Evolutionary conservation across 2,797 vertebrate species (phyloP).

Genomic region (Sarcoramphus papa): DNA sequence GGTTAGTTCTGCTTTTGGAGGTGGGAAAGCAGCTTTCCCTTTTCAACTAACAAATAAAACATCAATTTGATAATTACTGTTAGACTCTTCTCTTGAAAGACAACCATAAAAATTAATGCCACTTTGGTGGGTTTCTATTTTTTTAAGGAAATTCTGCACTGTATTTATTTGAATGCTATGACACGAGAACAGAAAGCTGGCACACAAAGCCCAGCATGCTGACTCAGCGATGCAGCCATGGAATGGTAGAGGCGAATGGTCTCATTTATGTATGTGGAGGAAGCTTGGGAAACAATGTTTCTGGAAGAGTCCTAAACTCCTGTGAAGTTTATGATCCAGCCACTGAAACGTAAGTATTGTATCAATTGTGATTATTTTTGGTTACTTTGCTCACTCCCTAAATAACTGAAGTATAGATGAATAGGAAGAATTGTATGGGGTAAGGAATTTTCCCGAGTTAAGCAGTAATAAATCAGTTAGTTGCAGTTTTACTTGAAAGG

Average conservation of each 20-base stretch:
- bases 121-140: constrained; percentile 49
- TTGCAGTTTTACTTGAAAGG: background rate
- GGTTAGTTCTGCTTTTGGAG: background rate
- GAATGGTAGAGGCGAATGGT: constrained; percentile 90
- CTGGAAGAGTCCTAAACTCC: constrained; percentile 90
- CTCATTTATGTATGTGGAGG: constrained; percentile 96
- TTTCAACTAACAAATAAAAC: background rate
- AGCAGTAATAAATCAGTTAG: background rate
- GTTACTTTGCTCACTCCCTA: background rate
- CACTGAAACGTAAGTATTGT: constrained; percentile 86
- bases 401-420: background rate
- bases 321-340: constrained; percentile 95
- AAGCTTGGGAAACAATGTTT: constrained; percentile 94
- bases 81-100: background rate
- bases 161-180: constrained; percentile 95
- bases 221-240: constrained; percentile 93
- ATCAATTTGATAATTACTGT: background rate
- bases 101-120: background rate
- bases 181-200: constrained; percentile 95
- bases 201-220: constrained; percentile 94
- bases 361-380: background rate
- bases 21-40: constrained; percentile 2
- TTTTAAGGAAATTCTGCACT: constrained; percentile 90
- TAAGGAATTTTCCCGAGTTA: background rate
- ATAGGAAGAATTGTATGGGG: background rate